Conservation (phyloP, 2,797 vertebrate species). For the Gambusia yucatana region DNA sequence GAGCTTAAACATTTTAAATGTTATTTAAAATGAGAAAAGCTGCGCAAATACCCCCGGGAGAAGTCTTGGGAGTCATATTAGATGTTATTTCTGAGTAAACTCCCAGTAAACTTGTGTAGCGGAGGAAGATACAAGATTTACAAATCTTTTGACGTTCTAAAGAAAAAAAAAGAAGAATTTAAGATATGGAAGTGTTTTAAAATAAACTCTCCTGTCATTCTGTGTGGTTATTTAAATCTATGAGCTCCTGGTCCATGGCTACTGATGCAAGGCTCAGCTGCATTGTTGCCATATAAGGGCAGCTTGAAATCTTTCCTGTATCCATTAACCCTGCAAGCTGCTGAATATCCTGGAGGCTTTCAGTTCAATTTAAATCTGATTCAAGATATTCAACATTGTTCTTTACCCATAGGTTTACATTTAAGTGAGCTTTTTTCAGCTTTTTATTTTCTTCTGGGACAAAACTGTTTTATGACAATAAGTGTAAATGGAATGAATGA, state of each 20-base stretch:
- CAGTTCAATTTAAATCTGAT: neutral
- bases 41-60: neutral
- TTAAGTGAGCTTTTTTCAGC: neutral
- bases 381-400: slow-evolving; percentile 5
- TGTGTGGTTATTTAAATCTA: slow-evolving; percentile 26
- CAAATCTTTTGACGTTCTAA: neutral
- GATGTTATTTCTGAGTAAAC: neutral
- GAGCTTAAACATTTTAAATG: neutral
- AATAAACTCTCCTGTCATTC: slow-evolving; percentile 23
- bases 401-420: neutral
- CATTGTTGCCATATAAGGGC: slow-evolving; percentile 81
- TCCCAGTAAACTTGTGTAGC: neutral
- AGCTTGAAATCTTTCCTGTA: slow-evolving; percentile 57
- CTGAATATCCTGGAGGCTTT: slow-evolving; percentile 22
- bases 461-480: neutral
- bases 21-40: too few species aligned
- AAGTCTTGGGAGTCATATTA: neutral
- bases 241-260: slow-evolving; percentile 58
- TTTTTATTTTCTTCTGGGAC: neutral
- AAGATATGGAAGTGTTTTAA: slow-evolving; percentile 15
- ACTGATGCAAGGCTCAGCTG: slow-evolving; percentile 54
- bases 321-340: slow-evolving; percentile 39
- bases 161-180: neutral
- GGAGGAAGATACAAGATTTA: neutral
- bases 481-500: neutral